phyloP scores from a whole-genome alignment of 2,113 vertebrate species.

The Seriola quinqueradiata region DNA sequence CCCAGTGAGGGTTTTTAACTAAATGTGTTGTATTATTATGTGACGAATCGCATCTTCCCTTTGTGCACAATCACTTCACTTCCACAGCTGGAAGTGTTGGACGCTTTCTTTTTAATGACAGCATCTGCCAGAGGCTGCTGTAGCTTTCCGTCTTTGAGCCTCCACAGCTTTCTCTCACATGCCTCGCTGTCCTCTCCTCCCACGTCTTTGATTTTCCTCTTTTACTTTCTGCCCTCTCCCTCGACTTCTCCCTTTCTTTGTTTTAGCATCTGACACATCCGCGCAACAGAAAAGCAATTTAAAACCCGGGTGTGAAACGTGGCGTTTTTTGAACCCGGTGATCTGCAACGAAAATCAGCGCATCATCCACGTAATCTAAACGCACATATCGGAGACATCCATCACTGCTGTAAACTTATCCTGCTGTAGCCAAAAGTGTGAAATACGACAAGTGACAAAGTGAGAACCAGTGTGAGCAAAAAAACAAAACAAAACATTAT shows the following conservation, averaged over 20 bases:
- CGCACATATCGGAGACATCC: not conserved
- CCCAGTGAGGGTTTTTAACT: conserved; percentile 23
- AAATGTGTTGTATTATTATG: conserved; percentile 30
- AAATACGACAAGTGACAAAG: not conserved
- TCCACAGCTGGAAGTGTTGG: conserved; percentile 38
- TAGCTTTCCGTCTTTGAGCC: conserved; percentile 9
- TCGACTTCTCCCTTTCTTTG: not conserved
- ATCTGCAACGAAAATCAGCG: conserved; percentile 5
- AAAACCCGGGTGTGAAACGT: not conserved
- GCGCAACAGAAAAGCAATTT: conserved; percentile 6
- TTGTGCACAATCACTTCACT: conserved; percentile 25
- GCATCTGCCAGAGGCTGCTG: conserved; percentile 16
- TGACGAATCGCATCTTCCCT: conserved; percentile 24
- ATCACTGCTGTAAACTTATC: conserved; percentile 5
- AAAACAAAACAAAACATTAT: not conserved
- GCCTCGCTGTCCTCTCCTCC: conserved; percentile 15
- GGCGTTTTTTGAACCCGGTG: not conserved
- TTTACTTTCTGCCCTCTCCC: not conserved
- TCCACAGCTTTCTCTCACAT: conserved; percentile 14
- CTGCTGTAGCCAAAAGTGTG: not conserved
- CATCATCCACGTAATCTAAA: not conserved
- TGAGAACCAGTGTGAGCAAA: too few species aligned
- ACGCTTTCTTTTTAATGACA: conserved; percentile 43
- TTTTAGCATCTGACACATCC: conserved; percentile 19
- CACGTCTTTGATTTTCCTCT: not conserved